phyloP scores from a whole-genome alignment of 2,888 invertebrate species.

The Icerya purchasi region DNA sequence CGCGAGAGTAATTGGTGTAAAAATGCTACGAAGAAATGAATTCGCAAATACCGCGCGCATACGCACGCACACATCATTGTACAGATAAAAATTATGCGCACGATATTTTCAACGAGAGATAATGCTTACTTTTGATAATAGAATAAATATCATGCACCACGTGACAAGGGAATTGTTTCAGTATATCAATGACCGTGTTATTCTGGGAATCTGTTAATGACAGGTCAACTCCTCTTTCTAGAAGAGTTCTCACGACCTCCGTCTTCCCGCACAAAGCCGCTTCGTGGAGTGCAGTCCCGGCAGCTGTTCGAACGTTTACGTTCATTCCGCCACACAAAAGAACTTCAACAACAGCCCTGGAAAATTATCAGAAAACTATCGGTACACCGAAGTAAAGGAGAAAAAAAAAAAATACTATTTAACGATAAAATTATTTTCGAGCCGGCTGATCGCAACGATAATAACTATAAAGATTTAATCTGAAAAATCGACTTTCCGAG shows the following conservation, averaged over 20 bases:
- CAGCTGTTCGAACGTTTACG: slow-evolving; percentile 63
- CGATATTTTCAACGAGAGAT: too few relatives aligned
- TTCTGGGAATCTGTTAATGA: slow-evolving; percentile 54
- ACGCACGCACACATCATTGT: too few relatives aligned
- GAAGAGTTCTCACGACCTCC: slow-evolving; percentile 58
- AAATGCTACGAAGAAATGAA: too few relatives aligned
- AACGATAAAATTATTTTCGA: too few relatives aligned
- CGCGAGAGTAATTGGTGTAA: too few relatives aligned
- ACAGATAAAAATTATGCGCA: too few relatives aligned
- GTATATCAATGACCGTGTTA: slow-evolving; percentile 65
- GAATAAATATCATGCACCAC: slow-evolving; percentile 68
- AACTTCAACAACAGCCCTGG: slow-evolving; percentile 57
- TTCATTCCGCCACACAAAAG: slow-evolving; percentile 66
- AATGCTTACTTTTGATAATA: slow-evolving; percentile 55
- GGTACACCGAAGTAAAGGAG: not conserved
- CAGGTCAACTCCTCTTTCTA: slow-evolving; percentile 63
- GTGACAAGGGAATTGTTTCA: slow-evolving; percentile 71
- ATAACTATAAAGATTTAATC: too few relatives aligned
- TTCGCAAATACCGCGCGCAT: too few relatives aligned
- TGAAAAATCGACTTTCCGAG: too few relatives aligned
- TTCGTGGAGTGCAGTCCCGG: slow-evolving; percentile 81
- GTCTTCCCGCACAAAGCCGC: slow-evolving; percentile 80
- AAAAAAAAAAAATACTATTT: not conserved
- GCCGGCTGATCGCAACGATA: too few relatives aligned
- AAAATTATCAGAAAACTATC: not conserved